phyloP scores from a whole-genome alignment of 2,113 vertebrate genomes.

The Anoura caudifer region DNA sequence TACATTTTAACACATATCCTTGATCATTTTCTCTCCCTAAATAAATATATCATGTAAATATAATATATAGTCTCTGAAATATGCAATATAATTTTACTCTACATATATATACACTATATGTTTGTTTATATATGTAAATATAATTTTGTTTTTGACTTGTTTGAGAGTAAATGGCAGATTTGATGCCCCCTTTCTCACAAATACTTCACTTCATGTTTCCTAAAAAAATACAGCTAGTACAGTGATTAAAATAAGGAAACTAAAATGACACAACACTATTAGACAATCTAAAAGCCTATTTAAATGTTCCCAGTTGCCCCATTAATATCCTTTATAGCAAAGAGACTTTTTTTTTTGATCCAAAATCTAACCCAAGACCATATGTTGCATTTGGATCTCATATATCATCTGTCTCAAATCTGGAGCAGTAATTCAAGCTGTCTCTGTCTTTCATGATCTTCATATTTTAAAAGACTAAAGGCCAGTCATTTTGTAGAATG shows the following conservation, averaged over 20 bases:
- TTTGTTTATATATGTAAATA: not conserved
- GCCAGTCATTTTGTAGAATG: not conserved
- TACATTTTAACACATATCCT: not conserved
- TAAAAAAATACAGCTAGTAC: not conserved
- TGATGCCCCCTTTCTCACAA: not conserved
- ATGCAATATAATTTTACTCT: not conserved
- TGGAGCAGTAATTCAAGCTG: not conserved
- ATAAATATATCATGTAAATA: not conserved
- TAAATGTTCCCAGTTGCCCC: not conserved
- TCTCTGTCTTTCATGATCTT: not conserved
- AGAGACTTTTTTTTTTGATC: not conserved
- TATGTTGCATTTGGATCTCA: not conserved
- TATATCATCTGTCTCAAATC: not conserved
- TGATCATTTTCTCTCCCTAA: not conserved
- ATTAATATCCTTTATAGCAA: not conserved
- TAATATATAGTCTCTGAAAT: not conserved
- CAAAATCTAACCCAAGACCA: not conserved
- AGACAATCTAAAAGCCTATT: not conserved
- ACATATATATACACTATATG: not conserved
- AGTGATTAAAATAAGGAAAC: not conserved
- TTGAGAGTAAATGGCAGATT: not conserved
- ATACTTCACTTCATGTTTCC: not conserved
- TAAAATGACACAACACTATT: not conserved
- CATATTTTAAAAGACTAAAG: not conserved
- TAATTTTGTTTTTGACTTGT: not conserved